These are phyloP conservation scores for Pangasius mekongensis DNA, from an alignment of 2,797 vertebrate species.

Conservation along the genomic window DNA sequence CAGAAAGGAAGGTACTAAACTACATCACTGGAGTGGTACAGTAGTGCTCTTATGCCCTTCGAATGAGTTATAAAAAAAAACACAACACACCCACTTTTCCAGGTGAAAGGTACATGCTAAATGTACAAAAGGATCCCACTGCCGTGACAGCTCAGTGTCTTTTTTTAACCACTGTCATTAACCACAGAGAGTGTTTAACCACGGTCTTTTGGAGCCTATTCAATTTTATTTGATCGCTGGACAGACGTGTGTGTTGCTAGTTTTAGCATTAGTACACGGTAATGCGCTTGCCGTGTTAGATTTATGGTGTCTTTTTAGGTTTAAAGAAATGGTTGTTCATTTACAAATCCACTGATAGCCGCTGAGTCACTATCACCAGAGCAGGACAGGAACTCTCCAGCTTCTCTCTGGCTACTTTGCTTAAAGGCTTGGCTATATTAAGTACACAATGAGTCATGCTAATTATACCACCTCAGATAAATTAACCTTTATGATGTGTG, in stretches of 20 bases:
- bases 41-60: neutral
- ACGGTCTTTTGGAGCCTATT: neutral
- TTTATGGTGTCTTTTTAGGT: neutral
- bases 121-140: neutral
- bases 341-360: neutral
- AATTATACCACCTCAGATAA: constrained; percentile 43
- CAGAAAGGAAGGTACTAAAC: neutral
- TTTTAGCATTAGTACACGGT: neutral
- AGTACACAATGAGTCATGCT: constrained; percentile 53
- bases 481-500: neutral
- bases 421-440: constrained; percentile 31
- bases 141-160: neutral
- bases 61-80: neutral
- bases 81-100: neutral
- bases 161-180: neutral
- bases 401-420: neutral
- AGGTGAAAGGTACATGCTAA: neutral
- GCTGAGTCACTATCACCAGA: neutral
- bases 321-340: neutral
- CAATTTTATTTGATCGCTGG: neutral
- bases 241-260: neutral
- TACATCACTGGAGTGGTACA: neutral
- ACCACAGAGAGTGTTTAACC: neutral
- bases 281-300: neutral
- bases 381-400: neutral